A percentile compares a stretch with the other conserved stretches of the same genome.
These are phyloP conservation scores for Pontoporia blainvillei DNA, from an alignment of 2,113 vertebrate genomes.

Conservation along the genomic window DNA sequence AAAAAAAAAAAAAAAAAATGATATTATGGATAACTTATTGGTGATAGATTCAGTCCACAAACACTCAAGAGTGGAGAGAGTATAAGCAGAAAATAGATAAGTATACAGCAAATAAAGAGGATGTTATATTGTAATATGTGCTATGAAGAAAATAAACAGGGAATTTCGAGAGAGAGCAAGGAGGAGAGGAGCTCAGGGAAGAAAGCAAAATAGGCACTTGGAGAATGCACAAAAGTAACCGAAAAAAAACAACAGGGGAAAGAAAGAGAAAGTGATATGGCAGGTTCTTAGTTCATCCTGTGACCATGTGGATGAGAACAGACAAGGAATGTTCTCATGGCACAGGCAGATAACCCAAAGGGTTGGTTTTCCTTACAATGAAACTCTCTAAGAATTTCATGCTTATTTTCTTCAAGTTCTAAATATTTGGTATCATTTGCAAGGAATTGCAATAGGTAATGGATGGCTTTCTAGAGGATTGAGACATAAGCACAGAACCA, in stretches of 20 bases:
- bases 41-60: neutral
- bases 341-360: neutral
- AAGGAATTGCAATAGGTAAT: constrained; percentile 72
- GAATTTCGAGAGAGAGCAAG: neutral
- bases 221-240: neutral
- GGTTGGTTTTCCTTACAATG: neutral
- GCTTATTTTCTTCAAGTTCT: constrained; percentile 43
- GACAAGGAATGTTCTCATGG: neutral
- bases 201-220: neutral
- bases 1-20: neutral
- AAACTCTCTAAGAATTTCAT: constrained; percentile 55
- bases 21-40: neutral
- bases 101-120: neutral
- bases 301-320: neutral
- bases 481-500: constrained; percentile 68
- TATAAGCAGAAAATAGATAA: neutral
- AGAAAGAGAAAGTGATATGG: neutral
- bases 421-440: constrained; percentile 63
- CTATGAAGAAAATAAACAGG: neutral
- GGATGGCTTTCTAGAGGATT: constrained; percentile 76
- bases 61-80: neutral
- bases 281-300: neutral
- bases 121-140: neutral
- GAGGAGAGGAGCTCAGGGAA: neutral
- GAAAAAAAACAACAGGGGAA: neutral